Base-by-base conservation (phyloP, 2,113 vertebrate genomes). In the Gobius niger region DNA sequence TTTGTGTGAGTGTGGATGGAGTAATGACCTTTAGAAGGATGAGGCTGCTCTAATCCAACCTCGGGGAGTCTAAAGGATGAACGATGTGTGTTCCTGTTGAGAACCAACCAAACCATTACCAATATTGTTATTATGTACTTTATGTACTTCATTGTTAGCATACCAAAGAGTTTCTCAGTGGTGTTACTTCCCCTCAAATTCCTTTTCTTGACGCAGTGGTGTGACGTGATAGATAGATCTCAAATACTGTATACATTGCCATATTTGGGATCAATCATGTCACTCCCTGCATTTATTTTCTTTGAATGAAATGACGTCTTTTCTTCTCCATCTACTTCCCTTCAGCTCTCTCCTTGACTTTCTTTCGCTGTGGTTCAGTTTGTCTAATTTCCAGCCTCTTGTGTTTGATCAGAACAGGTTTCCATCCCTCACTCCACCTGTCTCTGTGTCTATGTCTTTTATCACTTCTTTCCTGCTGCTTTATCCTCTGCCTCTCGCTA, bases 21-120 rank as follows among this genome's bases (percentile, higher is more conserved):
- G 65, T 73, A 91, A 91, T 89, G 84, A 81, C 81, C 84, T 84
- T 73, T 87, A 69, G 72, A 87, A 80, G 79, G 74, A 88, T 83
- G 84, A 90, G 87, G 67, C 82, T 74, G 87, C 84, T 90, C 74
- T 76, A 80, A 77, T 63, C 62, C 72, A 89, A 87, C 88, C 86
- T 77, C 63, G 9, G 89, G 91, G 87, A 87, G 85, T 82, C 77
- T 49, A n/a, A n/a, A n/a, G n/a, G 57, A 83, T 57, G 24, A 56
- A n/a, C n/a, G n/a, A 77, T 83, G 69, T 34, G 24, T 34, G 24
- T 34, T 34, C 24, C 24, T 34, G 24, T 34, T 34, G 24, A 34
- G 24, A 34, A 34, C 24, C 3, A 34, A 34, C 24, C 24, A 34
- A 34, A 34, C 24, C 24, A 4, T 34, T 34, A 34, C 5, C 24